Evolutionary conservation across 2,888 invertebrate genomes (phyloP).

Genomic region (Scrobipalpa atriplicella): DNA sequence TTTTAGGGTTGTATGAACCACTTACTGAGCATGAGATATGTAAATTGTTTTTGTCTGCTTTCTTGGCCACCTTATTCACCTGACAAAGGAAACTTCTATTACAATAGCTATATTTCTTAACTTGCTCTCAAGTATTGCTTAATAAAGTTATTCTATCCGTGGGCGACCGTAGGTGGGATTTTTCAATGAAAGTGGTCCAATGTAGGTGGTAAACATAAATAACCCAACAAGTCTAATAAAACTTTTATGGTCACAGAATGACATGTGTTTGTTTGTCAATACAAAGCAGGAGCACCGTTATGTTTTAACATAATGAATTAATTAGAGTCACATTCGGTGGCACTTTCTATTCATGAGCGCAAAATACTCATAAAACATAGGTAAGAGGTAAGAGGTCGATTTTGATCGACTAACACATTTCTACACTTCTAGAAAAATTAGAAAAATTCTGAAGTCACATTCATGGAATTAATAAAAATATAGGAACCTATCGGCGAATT

Average conservation of each 20-base stretch:
- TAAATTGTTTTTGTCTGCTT: background rate
- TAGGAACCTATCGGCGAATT: too few relatives aligned
- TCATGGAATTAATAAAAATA: too few relatives aligned
- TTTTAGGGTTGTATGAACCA: too few relatives aligned
- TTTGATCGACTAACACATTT: too few relatives aligned
- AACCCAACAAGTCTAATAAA: background rate
- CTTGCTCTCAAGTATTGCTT: conserved; percentile 6
- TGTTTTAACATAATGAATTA: conserved; percentile 34
- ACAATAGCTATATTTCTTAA: background rate
- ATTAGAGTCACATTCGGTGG: conserved; percentile 29
- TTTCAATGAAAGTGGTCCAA: conserved; percentile 36
- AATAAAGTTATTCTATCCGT: conserved; percentile 3
- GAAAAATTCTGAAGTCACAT: too few relatives aligned
- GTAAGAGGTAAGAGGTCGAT: too few relatives aligned
- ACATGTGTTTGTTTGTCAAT: conserved; percentile 36
- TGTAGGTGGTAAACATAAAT: conserved; percentile 34
- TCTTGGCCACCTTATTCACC: background rate
- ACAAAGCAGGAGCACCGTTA: conserved; percentile 43
- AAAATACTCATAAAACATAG: conserved; percentile 43
- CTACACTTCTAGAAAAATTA: too few relatives aligned
- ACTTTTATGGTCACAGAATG: conserved; percentile 5
- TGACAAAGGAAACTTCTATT: conserved; percentile 3
- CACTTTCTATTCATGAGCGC: conserved; percentile 46
- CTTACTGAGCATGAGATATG: too few relatives aligned
- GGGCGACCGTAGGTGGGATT: conserved; percentile 30